Evolutionary conservation across 2,113 vertebrate species (phyloP).

Genomic region (Machaerirhynchus nigripectus): DNA sequence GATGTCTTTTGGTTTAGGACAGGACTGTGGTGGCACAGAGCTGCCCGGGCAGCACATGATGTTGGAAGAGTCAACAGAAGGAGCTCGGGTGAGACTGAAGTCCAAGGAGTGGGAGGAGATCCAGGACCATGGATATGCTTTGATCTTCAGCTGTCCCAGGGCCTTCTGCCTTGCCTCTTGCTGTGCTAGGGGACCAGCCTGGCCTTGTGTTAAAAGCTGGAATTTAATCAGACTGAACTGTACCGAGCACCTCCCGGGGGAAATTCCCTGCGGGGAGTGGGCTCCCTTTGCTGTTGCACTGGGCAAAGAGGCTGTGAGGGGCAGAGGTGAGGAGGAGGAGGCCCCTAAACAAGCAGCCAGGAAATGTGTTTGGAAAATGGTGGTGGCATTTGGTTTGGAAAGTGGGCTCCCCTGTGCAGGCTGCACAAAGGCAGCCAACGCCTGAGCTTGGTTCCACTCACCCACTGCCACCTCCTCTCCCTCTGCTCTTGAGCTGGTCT

Average conservation of each 20-base stretch:
- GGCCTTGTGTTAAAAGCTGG: not conserved
- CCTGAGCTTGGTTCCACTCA: not conserved
- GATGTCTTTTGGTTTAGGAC: not conserved
- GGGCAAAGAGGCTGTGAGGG: not conserved
- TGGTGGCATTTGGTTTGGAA: not conserved
- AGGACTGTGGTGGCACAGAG: not conserved
- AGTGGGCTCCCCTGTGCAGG: not conserved
- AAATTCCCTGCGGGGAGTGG: not conserved
- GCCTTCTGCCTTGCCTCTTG: not conserved
- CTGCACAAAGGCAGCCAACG: not conserved
- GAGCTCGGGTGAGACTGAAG: not conserved
- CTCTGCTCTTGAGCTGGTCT: not conserved
- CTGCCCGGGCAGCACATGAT: accelerated
- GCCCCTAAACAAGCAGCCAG: not conserved
- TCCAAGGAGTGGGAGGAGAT: not conserved
- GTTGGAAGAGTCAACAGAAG: not conserved
- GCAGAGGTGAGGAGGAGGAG: not conserved
- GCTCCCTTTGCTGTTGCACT: not conserved
- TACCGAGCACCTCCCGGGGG: not conserved
- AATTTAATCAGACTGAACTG: not conserved
- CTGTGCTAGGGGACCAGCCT: not conserved
- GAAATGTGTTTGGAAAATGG: not conserved
- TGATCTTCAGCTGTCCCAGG: not conserved
- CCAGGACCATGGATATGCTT: accelerated
- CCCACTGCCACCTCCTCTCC: not conserved